Base-by-base conservation (phyloP, 2,888 invertebrate genomes). In the Drosophila paranaensis region DNA sequence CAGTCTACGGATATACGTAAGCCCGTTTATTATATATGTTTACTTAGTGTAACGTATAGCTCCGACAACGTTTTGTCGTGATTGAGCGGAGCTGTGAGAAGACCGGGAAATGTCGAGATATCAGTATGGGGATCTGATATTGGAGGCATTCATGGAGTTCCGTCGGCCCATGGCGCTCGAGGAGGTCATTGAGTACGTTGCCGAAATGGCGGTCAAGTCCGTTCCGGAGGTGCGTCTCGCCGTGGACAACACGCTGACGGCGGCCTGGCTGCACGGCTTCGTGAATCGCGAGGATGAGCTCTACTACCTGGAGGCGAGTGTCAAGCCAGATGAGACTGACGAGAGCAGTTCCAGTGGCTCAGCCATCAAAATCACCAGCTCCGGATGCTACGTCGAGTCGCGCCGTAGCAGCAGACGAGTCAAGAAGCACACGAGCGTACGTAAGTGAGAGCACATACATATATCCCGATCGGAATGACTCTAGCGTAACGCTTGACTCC, bases 241-340 rank as follows among this genome's bases (percentile, higher is more conserved):
- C 0, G 84, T 85, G 27, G 81, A 87, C 6, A 76, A 79, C 27
- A 84, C 87, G 0, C 20, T 87, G 54, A 81, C 84, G 1, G 87
- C 85, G 5, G 85, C 74, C 60, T 81, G 81, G 77, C 4, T 77
- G 27, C 73, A 85, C 54, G 87, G 84, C 10, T 79, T 85, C 16
- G 56, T 87, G 0, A 30, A 51, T 14, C 71, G 60, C 1, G 33
- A 63, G 0, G 48, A 72, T 2, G 65, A 60, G 37, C 37, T 69
- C 1, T 86, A 68, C 30, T 60, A 43, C 0, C 39, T 84, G 42
- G 37, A 40, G 6, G 6, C 40, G 54, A 8, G 6, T 11, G n/a
- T 8, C n/a, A 40, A 27, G 39, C n/a, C 53, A 25, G 39, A 39
- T 11, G 48, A 27, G 5, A 0, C 1, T 11, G n/a, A 27, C 16